Evolutionary conservation across 2,797 vertebrate genomes (phyloP).

Genomic region (Alauda arvensis): DNA sequence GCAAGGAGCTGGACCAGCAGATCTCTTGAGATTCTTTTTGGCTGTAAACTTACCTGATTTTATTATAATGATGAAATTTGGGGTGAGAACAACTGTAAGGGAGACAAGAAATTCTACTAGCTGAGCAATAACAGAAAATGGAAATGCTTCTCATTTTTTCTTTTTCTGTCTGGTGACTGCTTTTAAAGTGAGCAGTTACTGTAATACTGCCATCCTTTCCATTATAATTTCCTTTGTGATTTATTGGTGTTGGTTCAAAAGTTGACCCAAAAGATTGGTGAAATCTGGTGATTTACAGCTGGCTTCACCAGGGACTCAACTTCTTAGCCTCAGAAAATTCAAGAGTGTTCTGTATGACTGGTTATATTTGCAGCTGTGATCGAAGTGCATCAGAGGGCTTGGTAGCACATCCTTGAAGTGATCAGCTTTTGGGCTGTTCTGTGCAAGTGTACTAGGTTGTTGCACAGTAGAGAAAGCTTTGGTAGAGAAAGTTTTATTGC

Average conservation of each 20-base stretch:
- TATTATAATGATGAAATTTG: background rate
- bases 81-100: background rate
- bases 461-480: background rate
- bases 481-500: background rate
- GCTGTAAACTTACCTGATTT: background rate
- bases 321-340: background rate
- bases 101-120: constrained; percentile 10
- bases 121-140: background rate
- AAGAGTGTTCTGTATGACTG: background rate
- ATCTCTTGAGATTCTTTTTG: background rate
- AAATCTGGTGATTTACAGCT: background rate
- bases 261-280: background rate
- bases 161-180: background rate
- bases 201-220: background rate
- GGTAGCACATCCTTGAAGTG: background rate
- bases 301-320: background rate
- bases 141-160: constrained; percentile 13
- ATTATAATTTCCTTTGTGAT: background rate
- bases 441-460: background rate
- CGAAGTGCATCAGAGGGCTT: background rate
- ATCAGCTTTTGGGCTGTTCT: background rate
- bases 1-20: background rate
- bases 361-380: background rate
- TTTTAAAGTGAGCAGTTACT: background rate
- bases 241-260: background rate